Evolutionary conservation across 1,140 invertebrate genomes (phyloP).

Genomic region (Coboldia fuscipes): DNA sequence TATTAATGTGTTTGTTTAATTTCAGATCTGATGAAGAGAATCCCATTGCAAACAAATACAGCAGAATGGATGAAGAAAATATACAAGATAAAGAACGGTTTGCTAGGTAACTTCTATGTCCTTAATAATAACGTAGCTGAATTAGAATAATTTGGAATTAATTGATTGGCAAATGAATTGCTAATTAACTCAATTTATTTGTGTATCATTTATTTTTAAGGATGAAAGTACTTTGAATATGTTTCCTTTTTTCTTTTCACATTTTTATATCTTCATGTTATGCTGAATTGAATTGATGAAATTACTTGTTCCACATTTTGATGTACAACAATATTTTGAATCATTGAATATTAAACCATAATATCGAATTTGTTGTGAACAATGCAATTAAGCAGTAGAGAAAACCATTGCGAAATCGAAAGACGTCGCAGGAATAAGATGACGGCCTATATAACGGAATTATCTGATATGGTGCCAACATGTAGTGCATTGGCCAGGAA

Average conservation of each 20-base stretch:
- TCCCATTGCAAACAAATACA: conserved; percentile 55
- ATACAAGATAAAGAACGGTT: conserved; percentile 90
- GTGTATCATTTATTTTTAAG: too few species aligned
- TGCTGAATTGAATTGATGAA: not conserved
- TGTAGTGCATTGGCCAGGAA: conserved; percentile 92
- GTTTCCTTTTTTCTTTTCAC: not conserved
- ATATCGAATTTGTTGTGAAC: too few species aligned
- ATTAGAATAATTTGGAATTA: not conserved
- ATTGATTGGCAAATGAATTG: not conserved
- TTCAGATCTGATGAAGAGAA: conserved; percentile 66
- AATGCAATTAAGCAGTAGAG: conserved; percentile 50
- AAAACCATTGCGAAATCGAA: conserved; percentile 99
- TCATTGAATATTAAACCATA: too few species aligned
- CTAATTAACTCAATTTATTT: too few species aligned
- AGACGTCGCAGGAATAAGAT: conserved; percentile 96
- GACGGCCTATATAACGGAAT: conserved; percentile 98
- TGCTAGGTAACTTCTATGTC: conserved; percentile 41
- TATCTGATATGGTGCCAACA: conserved; percentile 99
- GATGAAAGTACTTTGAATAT: not conserved
- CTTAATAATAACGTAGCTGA: too few species aligned
- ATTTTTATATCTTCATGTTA: not conserved
- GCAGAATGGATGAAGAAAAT: conserved; percentile 77
- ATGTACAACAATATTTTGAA: conserved; percentile 25
- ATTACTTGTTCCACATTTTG: not conserved
- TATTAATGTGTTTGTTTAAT: conserved; percentile 11